Percentiles rank a stretch among this genome's conserved stretches.
These are phyloP conservation scores for Acanthurus lineatus DNA, from an alignment of 2,797 vertebrate genomes.

Conservation along the genomic window DNA sequence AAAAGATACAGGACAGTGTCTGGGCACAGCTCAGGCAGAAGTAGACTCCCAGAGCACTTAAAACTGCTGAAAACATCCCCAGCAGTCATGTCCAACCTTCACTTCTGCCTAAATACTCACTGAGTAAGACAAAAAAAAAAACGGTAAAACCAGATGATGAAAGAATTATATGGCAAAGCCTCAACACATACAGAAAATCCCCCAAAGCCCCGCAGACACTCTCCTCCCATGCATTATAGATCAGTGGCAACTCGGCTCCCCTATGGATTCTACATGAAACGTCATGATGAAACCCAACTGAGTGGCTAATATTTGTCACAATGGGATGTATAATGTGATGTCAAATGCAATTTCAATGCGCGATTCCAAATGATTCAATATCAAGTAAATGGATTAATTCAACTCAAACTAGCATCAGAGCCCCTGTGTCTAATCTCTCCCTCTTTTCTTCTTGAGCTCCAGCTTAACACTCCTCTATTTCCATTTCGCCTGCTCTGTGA, in stretches of 20 bases:
- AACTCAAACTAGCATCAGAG: slow-evolving; percentile 64
- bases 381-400: slow-evolving; percentile 65
- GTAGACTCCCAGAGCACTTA: slow-evolving; percentile 65
- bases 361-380: slow-evolving; percentile 61
- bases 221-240: slow-evolving; percentile 75
- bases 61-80: slow-evolving; percentile 69
- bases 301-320: slow-evolving; percentile 70
- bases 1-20: slow-evolving; percentile 61
- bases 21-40: slow-evolving; percentile 60
- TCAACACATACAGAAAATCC: slow-evolving; percentile 67
- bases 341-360: slow-evolving; percentile 58
- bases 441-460: slow-evolving; percentile 52
- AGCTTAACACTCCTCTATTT: slow-evolving; percentile 61
- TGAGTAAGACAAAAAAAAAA: slow-evolving; percentile 53
- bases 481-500: slow-evolving; percentile 54
- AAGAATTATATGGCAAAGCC: slow-evolving; percentile 77
- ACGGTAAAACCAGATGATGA: slow-evolving; percentile 67
- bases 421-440: slow-evolving; percentile 58
- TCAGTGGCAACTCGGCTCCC: slow-evolving; percentile 65
- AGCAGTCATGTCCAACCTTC: slow-evolving; percentile 70
- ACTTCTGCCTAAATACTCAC: slow-evolving; percentile 72
- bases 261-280: slow-evolving; percentile 66
- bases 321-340: slow-evolving; percentile 59
- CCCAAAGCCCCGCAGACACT: slow-evolving; percentile 64
- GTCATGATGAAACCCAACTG: slow-evolving; percentile 55